Conservation (phyloP, 2,888 invertebrate genomes). For the Drosophila kambysellisi region DNA sequence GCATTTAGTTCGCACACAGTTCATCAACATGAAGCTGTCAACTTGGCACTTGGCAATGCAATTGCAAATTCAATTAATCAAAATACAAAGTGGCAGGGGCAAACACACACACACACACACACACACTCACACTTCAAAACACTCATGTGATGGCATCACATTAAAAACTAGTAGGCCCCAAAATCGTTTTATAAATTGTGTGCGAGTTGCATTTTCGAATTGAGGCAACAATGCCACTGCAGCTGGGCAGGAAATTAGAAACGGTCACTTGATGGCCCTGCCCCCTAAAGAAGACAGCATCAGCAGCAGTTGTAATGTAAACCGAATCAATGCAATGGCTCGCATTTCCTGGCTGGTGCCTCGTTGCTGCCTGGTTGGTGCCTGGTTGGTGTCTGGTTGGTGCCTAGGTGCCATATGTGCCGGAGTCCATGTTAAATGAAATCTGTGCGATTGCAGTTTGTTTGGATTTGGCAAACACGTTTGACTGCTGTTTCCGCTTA, state of each 20-base stretch:
- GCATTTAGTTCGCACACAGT: background rate
- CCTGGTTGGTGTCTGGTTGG: background rate
- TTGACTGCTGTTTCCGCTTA: conserved; percentile 71
- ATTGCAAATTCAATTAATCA: conserved; percentile 72
- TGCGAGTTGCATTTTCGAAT: conserved; percentile 51
- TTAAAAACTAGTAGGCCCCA: conserved; percentile 47
- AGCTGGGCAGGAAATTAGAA: conserved; percentile 72
- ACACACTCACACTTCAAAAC: conserved; percentile 7
- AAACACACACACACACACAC: background rate
- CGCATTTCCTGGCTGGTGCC: conserved; percentile 63
- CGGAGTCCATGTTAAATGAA: conserved; percentile 55
- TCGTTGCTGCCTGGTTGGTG: background rate
- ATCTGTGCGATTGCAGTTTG: conserved; percentile 48
- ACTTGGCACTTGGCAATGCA: conserved; percentile 30
- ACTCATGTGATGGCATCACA: conserved; percentile 22
- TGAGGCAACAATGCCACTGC: conserved; percentile 42
- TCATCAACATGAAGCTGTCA: conserved; percentile 29
- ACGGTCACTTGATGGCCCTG: conserved; percentile 64
- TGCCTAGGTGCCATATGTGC: conserved; percentile 26
- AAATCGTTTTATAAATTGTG: conserved; percentile 72
- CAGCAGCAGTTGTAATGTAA: conserved; percentile 44
- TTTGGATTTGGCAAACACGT: conserved; percentile 67
- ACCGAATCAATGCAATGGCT: conserved; percentile 56
- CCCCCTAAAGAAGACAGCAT: conserved; percentile 20
- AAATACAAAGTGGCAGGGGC: conserved; percentile 34